phyloP scores from a whole-genome alignment of 2,797 vertebrate genomes.

The Muscicapa comitata region DNA sequence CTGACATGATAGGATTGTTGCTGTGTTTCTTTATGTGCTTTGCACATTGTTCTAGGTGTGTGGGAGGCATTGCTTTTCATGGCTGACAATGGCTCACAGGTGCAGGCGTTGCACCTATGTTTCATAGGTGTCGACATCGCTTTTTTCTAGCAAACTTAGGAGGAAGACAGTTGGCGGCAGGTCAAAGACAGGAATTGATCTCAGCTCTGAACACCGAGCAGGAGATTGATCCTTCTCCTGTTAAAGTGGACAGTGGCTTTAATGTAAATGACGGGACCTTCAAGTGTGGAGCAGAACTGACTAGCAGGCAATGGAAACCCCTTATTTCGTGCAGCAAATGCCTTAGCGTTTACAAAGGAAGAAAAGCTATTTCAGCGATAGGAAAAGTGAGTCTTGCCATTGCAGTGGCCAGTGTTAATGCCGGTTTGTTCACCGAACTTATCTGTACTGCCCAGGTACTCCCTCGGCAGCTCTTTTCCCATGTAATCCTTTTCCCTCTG shows the following conservation, averaged over 20 bases:
- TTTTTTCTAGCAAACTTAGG: background rate
- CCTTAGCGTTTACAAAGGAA: background rate
- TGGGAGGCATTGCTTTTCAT: background rate
- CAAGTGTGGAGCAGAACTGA: background rate
- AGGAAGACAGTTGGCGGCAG: background rate
- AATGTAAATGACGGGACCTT: background rate
- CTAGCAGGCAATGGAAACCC: background rate
- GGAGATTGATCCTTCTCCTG: background rate
- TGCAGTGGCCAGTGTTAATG: background rate
- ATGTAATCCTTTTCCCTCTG: background rate
- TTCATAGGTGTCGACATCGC: rapidly evolving
- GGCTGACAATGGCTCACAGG: background rate
- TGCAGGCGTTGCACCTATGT: background rate
- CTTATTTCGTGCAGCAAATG: background rate
- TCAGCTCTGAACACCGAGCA: background rate
- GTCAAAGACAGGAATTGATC: background rate
- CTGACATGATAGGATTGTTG: rapidly evolving
- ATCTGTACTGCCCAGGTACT: background rate
- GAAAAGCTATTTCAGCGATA: background rate
- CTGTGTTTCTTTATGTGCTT: background rate
- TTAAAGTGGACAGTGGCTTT: background rate
- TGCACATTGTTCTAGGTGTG: background rate
- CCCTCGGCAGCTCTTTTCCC: background rate
- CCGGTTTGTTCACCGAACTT: background rate
- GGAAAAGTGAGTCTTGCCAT: background rate